Evolutionary conservation across 2,888 invertebrate species (phyloP).

Genomic region (Apamea anceps): DNA sequence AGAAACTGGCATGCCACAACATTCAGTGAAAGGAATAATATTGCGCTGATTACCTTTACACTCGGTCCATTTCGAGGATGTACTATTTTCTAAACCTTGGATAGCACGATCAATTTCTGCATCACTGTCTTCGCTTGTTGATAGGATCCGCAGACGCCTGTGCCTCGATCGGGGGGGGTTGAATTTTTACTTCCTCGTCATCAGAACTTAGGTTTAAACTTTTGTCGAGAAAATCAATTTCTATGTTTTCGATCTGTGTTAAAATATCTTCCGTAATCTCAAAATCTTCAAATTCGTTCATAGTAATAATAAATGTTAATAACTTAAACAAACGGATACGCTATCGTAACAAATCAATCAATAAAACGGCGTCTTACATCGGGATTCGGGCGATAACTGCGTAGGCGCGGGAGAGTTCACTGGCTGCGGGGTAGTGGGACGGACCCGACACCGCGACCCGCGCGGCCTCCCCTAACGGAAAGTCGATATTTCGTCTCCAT

Average conservation of each 20-base stretch:
- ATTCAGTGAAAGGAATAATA: slow-evolving; percentile 13
- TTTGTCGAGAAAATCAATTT: not conserved
- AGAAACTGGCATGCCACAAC: slow-evolving; percentile 15
- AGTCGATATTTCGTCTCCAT: too few species aligned
- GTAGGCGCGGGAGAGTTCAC: too few species aligned
- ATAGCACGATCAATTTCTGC: slow-evolving; percentile 3
- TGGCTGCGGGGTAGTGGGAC: too few species aligned
- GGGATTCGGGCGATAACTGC: too few species aligned
- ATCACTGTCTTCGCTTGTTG: slow-evolving; percentile 10
- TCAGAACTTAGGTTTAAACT: not conserved
- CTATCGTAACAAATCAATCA: too few species aligned
- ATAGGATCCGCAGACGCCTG: not conserved
- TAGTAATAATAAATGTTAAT: too few species aligned
- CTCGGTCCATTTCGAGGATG: slow-evolving; percentile 7
- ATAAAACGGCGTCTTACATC: too few species aligned
- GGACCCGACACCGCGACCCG: too few species aligned
- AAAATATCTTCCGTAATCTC: too few species aligned
- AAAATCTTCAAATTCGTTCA: too few species aligned
- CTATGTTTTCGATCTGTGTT: not conserved
- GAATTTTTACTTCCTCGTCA: not conserved
- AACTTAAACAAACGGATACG: too few species aligned
- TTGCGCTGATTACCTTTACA: slow-evolving; percentile 15
- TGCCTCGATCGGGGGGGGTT: not conserved
- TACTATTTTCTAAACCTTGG: slow-evolving; percentile 9
- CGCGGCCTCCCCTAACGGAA: too few species aligned